Percentiles rank a stretch among this genome's conserved stretches.
phyloP scores from a whole-genome alignment of 2,113 vertebrate genomes.

The Polyodon spathula region DNA sequence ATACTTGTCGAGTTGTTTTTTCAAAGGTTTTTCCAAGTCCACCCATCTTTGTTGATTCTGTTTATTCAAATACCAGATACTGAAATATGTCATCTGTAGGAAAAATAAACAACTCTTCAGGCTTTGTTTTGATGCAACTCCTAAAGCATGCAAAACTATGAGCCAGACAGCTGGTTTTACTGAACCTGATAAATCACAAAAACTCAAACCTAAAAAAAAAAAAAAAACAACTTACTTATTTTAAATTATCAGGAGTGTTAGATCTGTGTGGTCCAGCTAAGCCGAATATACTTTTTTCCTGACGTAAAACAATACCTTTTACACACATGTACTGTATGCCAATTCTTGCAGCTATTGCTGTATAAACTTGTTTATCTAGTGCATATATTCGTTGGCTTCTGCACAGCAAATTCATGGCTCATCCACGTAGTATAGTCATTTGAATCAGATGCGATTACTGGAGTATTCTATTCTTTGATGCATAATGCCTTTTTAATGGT shows the following conservation, averaged over 20 bases:
- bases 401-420: not conserved
- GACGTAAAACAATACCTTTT: too few species aligned
- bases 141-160: too few species aligned
- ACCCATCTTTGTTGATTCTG: slow-evolving; percentile 95
- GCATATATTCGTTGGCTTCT: not conserved
- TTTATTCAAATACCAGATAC: slow-evolving; percentile 95
- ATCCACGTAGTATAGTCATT: not conserved
- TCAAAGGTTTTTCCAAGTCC: slow-evolving; percentile 90
- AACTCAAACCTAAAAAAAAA: not conserved
- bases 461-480: not conserved
- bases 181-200: not conserved
- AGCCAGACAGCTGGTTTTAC: not conserved
- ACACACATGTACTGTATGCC: too few species aligned
- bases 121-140: too few species aligned
- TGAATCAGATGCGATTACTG: slow-evolving; percentile 7
- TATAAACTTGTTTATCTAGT: not conserved
- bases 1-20: slow-evolving; percentile 96
- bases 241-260: too few species aligned
- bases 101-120: too few species aligned
- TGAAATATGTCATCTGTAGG: slow-evolving; percentile 84
- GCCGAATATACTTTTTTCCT: too few species aligned
- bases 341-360: not conserved
- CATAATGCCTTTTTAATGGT: too few species aligned
- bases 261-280: too few species aligned
- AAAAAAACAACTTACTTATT: not conserved